A percentile compares a stretch with the other conserved stretches of the same genome.
These are phyloP conservation scores for Aphelinus certus DNA, from an alignment of 1,140 invertebrate species.

Conservation along the genomic window DNA sequence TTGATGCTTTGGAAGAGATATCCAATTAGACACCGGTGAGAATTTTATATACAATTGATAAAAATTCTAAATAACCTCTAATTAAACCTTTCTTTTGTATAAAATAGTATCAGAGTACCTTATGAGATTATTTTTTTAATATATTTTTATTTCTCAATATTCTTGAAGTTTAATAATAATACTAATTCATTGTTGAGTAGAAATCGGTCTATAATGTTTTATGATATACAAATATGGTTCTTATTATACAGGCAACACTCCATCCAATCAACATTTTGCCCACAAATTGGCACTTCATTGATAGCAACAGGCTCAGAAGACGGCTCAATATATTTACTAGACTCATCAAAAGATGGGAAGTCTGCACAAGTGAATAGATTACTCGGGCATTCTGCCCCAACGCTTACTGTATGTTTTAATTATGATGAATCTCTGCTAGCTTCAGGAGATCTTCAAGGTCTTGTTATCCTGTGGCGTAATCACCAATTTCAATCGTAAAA, in stretches of 20 bases:
- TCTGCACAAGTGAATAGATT: conserved; percentile 83
- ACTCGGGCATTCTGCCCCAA: conserved; percentile 84
- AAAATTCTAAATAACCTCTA: no score
- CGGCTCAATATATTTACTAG: conserved; percentile 85
- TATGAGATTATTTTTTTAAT: no score
- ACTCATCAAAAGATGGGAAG: conserved; percentile 77
- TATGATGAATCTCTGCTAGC: conserved; percentile 89
- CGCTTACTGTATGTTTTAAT: conserved; percentile 87
- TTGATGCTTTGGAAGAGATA: conserved; percentile 59
- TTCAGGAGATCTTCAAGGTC: conserved; percentile 83
- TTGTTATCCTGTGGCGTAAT: conserved; percentile 86
- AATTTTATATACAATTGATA: conserved; percentile 30
- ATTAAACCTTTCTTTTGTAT: no score
- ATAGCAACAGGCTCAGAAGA: conserved; percentile 87
- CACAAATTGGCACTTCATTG: conserved; percentile 66
- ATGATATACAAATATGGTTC: no score
- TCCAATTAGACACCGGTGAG: conserved; percentile 66
- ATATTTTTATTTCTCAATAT: no score
- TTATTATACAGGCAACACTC: conserved; percentile 58
- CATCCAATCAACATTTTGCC: conserved; percentile 85
- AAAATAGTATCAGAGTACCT: no score
- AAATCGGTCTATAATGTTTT: neutral
- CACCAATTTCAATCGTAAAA: conserved; percentile 36
- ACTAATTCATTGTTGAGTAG: neutral
- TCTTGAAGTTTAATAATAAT: neutral